Evolutionary conservation across 2,797 vertebrate species (phyloP), one percentile per base, ranked within the genome.

Genomic region (Acanthornis magna): DNA sequence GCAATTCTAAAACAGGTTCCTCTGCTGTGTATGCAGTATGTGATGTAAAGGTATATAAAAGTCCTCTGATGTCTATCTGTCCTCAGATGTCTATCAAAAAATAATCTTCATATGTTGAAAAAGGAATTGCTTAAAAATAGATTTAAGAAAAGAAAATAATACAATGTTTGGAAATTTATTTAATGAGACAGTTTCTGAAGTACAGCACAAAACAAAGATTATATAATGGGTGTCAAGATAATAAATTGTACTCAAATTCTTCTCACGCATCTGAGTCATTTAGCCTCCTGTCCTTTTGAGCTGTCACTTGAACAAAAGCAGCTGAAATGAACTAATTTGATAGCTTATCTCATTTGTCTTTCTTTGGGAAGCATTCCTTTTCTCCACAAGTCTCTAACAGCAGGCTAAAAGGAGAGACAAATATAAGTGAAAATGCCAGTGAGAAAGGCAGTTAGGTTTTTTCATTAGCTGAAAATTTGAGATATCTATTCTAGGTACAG

Each of bases 241-340:
- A 93, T 74, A 88, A 88, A 85, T 67, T 3, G 2, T 75, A 77
- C 75, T 77, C 30, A 92, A 82, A 80, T 77, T 92, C 57, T 61
- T 91, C 72, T 96, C 78, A 93, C 0, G 1, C 57, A 83, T 95
- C 85, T 94, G 93, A 96, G 78, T 96, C 94, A 91, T 94, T 92
- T 93, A 93, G 34, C 78, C 79, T 89, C 75, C 61, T 92, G 95
- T 91, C 96, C 87, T 93, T 96, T 94, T 47, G 57, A 94, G 89
- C 73, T 94, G 93, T 95, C 93, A 92, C 25, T 95, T 88, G 81
- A 94, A 96, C 89, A 96, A 96, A 95, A 94, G 85, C 78, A 88
- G 54, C 54, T 88, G 68, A 95, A 95, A 92, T 83, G 30, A 80
- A 78, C 85, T 80, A 75, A 88, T 93, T 77, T 93, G 47, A 68